Evolutionary conservation across 2,113 vertebrate genomes (phyloP), one percentile per base, ranked within the genome.

Genomic region (Argyrosomus japonicus): DNA sequence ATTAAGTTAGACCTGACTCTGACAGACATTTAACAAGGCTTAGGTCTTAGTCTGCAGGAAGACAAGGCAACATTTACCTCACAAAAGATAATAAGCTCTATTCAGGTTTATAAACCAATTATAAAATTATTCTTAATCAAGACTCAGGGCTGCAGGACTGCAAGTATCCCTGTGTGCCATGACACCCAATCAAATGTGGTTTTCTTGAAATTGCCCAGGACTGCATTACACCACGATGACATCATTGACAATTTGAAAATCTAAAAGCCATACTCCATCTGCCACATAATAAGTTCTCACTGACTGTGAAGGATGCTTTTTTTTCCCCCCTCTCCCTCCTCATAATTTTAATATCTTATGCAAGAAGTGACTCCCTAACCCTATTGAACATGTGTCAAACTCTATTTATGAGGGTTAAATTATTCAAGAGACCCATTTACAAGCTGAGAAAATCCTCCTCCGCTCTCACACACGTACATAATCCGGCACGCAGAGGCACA

Each of bases 341-440:
- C 81, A 5, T 87, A 70, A 89, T 80, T 90, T 67, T 70, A 47
- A 77, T 68, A 60, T 45, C 78, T 77, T 85, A 86, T 73, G 69
- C 87, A 91, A 77, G 57, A 76, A 36, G 69, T 47, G 69, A 64
- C 21, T 77, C 62, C 67, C 50, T 86, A 79, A 89, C 77, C 11
- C 6, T 87, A 80, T 85, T 77, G 88, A 91, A 79, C 48, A 73
- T 62, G 81, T 88, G 83, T 88, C 88, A 79, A 83, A 81, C 60
- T 82, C 36, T 85, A 83, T 92, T 90, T 83, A 82, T 82, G 83
- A 79, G 29, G 74, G 56, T 79, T 94, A 43, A 93, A 94, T 93
- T 89, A 94, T 94, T 93, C 84, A 94, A 56, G 64, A 75, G 60
- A 54, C 63, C 58, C 75, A 64, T 89, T 88, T 76, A 84, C 47